Conservation (phyloP, 64 coral and sea anemone species). For the Stichodactyla helianthus region DNA sequence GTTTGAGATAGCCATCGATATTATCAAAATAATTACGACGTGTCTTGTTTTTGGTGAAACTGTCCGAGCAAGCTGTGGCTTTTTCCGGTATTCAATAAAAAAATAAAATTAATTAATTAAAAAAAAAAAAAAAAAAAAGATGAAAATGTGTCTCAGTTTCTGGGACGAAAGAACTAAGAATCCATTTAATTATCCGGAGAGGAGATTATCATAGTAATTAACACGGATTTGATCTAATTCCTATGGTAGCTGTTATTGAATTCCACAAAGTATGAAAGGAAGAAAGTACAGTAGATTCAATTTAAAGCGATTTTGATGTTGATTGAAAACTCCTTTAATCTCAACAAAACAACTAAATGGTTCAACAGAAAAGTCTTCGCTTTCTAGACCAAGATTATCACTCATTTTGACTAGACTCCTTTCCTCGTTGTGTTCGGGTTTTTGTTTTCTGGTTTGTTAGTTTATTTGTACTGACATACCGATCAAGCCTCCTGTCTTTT, state of each 20-base stretch:
- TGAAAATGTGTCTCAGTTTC: not conserved
- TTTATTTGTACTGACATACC: no score
- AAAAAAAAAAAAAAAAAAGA: not conserved
- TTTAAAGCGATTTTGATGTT: not conserved
- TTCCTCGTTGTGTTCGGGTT: no score
- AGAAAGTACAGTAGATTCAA: not conserved
- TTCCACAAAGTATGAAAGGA: not conserved
- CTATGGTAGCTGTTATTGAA: not conserved
- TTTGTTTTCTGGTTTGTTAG: no score
- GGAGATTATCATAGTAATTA: not conserved
- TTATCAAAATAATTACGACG: not conserved
- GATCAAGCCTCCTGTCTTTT: no score
- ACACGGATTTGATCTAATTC: not conserved
- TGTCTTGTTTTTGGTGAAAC: not conserved
- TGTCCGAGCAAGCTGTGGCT: not conserved
- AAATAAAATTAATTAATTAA: no score
- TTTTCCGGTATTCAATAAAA: not conserved
- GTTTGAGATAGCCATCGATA: not conserved
- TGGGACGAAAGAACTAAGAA: constrained; percentile 2
- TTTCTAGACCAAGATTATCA: not conserved
- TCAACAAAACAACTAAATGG: not conserved
- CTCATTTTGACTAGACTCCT: no score
- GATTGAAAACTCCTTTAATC: not conserved
- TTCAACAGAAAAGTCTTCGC: not conserved
- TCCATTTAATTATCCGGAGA: not conserved